Conservation (phyloP, 2,888 invertebrate genomes). For the Pteria penguin region DNA sequence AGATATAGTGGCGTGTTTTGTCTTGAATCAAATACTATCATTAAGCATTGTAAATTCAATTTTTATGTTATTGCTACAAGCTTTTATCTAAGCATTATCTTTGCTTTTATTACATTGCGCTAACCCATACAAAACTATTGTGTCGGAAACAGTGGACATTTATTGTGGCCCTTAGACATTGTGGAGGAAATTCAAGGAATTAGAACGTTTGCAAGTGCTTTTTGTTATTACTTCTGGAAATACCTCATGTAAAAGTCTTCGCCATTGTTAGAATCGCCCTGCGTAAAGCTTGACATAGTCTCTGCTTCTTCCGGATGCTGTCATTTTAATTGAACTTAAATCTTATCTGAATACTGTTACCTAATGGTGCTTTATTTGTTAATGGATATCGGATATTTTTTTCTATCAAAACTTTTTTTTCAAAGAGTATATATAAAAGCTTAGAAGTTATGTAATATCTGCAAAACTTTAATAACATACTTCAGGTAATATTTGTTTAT, state of each 20-base stretch:
- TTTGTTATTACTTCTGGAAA: not conserved
- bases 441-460: too few relatives aligned
- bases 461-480: too few relatives aligned
- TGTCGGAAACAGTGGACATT: conserved; percentile 32
- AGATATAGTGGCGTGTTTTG: conserved; percentile 2
- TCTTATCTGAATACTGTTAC: too few relatives aligned
- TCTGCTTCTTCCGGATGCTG: too few relatives aligned
- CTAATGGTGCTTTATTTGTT: too few relatives aligned
- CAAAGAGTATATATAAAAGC: too few relatives aligned
- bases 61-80: conserved; percentile 29
- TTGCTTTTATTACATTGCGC: conserved; percentile 27
- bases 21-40: conserved; percentile 31
- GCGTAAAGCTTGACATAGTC: too few relatives aligned
- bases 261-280: not conserved
- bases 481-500: too few relatives aligned
- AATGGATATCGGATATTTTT: too few relatives aligned
- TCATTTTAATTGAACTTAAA: too few relatives aligned
- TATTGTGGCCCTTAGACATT: conserved; percentile 26
- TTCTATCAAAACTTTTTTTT: too few relatives aligned
- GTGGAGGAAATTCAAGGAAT: conserved; percentile 27
- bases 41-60: conserved; percentile 33
- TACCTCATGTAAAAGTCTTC: not conserved
- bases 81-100: conserved; percentile 35
- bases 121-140: conserved; percentile 29
- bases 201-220: not conserved